Conservation (phyloP, 2,888 invertebrate genomes). For the Leptopilina drosophilae region DNA sequence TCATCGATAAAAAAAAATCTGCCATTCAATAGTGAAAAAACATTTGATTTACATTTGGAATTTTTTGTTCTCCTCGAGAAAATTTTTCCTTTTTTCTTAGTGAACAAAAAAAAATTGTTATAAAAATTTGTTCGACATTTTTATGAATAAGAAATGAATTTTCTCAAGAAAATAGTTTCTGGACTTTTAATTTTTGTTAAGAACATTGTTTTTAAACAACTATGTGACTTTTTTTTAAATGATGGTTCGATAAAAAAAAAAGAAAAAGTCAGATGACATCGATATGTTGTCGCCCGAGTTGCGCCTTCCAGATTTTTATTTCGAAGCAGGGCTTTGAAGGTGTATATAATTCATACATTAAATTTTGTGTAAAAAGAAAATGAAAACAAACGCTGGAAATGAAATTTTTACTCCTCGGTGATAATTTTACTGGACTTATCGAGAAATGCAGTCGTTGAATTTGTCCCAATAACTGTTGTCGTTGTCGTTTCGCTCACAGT, state of each 20-base stretch:
- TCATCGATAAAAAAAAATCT: background rate
- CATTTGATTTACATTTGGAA: background rate
- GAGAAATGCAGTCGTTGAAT: slow-evolving; percentile 69
- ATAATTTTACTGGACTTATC: slow-evolving; percentile 69
- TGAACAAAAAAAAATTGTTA: too few relatives aligned
- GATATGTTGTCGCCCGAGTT: slow-evolving; percentile 10
- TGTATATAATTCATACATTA: background rate
- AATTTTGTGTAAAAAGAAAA: background rate
- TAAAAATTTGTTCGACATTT: too few relatives aligned
- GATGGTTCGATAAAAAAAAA: background rate
- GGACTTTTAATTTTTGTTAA: slow-evolving; percentile 8
- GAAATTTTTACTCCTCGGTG: slow-evolving; percentile 63
- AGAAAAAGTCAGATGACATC: background rate
- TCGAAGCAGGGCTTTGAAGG: slow-evolving; percentile 1
- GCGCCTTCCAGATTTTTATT: background rate
- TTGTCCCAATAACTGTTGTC: slow-evolving; percentile 81
- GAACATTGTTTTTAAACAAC: background rate
- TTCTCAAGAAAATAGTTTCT: background rate
- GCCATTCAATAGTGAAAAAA: background rate
- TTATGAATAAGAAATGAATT: background rate
- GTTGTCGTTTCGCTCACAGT: slow-evolving; percentile 89
- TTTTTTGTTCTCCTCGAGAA: too few relatives aligned
- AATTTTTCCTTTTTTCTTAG: slow-evolving; percentile 1
- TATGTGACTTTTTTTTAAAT: background rate
- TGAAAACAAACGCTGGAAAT: background rate